Base-by-base conservation (phyloP, 2,797 vertebrate genomes). In the Lophius americanus region DNA sequence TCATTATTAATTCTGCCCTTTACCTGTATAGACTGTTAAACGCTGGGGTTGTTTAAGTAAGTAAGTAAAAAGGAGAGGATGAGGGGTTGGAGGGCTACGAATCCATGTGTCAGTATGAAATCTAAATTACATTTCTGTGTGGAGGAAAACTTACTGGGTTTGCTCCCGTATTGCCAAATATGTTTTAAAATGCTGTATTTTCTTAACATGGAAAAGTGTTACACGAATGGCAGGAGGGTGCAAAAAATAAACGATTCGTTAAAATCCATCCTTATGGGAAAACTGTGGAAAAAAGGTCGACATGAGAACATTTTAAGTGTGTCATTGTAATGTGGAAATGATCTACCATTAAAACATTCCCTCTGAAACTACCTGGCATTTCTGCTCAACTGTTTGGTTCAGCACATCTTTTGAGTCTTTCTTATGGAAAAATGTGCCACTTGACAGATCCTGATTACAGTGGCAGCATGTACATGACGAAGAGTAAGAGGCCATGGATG, bases 311-410 rank as follows among this genome's bases (percentile, higher is more conserved):
- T 91, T 91, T 83, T 83, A 89, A 90, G 79, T 83, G 82, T 93
- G 90, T 92, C 83, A 89, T 89, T 92, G 91, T 94, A 87, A 85
- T 91, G 90, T 93, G 89, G 90, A 94, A 92, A 88, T 90, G 88
- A 90, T 91, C 89, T 87, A 92, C 86, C 93, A 94, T 95, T 94
- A 94, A 95, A 94, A 93, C 93, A 94, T 94, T 94, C 93, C 92
- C 91, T 92, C 91, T 92, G 86, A 94, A 88, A 78, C 60, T 3
- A 64, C 47, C 60, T 81, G 60, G 74, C 72, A 75, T 52, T 59
- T 79, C 23, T 23, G 23, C 23, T 58, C 64, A 50, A 9, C 23
- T 23, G n/a, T 55, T 55, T 41, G 14, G 14, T 9, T 14, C 10
- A 38, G 2, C 38, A 38, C 11, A 53, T n/a, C 11, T 7, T 12